Conservation (phyloP, 2,888 invertebrate species). For the Amorpha juglandis region DNA sequence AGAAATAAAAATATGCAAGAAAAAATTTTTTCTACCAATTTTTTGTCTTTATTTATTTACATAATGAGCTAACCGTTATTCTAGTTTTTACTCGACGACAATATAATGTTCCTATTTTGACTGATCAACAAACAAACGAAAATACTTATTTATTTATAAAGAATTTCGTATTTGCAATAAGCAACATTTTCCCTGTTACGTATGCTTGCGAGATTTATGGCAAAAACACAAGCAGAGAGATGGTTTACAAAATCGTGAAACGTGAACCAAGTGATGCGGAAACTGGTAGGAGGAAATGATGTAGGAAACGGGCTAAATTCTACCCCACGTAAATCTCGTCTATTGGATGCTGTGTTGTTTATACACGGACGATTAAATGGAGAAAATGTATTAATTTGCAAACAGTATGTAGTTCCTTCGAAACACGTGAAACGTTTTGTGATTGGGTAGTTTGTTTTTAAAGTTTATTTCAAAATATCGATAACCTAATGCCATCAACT, state of each 20-base stretch:
- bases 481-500: too few relatives aligned
- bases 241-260: slow-evolving; percentile 28
- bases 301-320: slow-evolving; percentile 28
- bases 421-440: background rate
- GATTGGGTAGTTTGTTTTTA: too few relatives aligned
- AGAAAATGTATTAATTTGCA: background rate
- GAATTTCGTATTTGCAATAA: background rate
- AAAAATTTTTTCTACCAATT: too few relatives aligned
- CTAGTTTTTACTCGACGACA: too few relatives aligned
- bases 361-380: background rate
- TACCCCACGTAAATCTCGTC: slow-evolving; percentile 21
- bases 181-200: slow-evolving; percentile 21
- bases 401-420: background rate
- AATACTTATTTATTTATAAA: background rate
- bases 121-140: background rate
- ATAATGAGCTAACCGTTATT: too few relatives aligned
- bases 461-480: too few relatives aligned
- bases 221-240: slow-evolving; percentile 26
- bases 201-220: slow-evolving; percentile 21
- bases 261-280: slow-evolving; percentile 28
- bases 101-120: too few relatives aligned
- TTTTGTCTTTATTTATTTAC: too few relatives aligned
- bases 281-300: slow-evolving; percentile 28
- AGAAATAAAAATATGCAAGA: too few relatives aligned
- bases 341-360: slow-evolving; percentile 15